Percentiles rank a stretch among this genome's conserved stretches.
Evolutionary conservation across 1,140 invertebrate genomes (phyloP).

Genomic region (Platyscapa corneri): DNA sequence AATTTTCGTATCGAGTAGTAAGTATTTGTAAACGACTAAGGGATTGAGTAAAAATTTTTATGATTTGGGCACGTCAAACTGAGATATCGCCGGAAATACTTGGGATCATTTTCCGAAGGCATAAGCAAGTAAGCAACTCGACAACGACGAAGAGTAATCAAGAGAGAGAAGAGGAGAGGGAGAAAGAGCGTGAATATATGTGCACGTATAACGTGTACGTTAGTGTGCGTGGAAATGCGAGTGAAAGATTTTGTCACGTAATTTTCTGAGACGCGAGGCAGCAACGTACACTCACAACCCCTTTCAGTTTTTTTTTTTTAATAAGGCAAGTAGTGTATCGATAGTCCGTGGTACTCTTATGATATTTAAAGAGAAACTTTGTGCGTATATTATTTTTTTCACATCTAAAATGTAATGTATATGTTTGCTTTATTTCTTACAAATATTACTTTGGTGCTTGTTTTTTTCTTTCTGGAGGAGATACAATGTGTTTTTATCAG

Average conservation of each 20-base stretch:
- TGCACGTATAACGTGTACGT: not conserved
- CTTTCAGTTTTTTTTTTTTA: not conserved
- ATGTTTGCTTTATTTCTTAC: not conserved
- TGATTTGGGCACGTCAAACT: not conserved
- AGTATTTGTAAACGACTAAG: not conserved
- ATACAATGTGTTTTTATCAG: conserved; percentile 3
- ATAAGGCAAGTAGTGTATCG: not conserved
- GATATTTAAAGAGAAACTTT: not conserved
- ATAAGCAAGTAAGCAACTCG: not conserved
- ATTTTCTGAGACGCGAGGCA: conserved; percentile 64
- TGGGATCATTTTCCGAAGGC: conserved; percentile 14
- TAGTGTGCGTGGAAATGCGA: conserved; percentile 61
- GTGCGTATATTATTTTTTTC: not conserved
- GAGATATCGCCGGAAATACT: conserved; percentile 25
- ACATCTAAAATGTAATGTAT: not conserved
- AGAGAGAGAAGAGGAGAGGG: not conserved
- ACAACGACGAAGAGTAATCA: not conserved
- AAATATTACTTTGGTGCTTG: not conserved
- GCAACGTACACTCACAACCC: conserved; percentile 63
- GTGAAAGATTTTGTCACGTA: conserved; percentile 70
- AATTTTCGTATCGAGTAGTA: conserved; percentile 15
- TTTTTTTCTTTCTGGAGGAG: conserved; percentile 17
- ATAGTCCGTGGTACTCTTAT: not conserved
- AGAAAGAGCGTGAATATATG: not conserved
- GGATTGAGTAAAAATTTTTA: not conserved